Base-by-base conservation (phyloP, 1,140 invertebrate genomes). In the Acromyrmex echinatior region DNA sequence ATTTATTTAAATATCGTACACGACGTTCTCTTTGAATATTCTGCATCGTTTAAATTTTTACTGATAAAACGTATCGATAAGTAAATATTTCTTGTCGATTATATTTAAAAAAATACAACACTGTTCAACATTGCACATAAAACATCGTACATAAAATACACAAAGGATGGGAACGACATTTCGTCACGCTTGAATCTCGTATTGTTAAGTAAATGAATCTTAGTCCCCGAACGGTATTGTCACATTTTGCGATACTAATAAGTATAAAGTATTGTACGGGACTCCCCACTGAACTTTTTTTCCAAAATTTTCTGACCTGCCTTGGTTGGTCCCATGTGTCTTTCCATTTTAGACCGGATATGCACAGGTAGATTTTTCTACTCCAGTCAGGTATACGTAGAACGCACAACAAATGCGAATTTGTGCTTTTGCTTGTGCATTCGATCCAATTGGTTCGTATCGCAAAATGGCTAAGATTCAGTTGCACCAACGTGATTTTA, bases 301-400 rank as follows among this genome's bases (percentile, higher is more conserved):
- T 5, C 14, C 7, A 7, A 60, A 60, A 39, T 39, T 60, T 10
- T 39, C 31, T 74, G 31, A 25, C 31, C 18, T 9, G n/a, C 60
- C 14, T 39, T 18, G 53, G 28, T 56, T 31, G n/a, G 49, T 51
- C 70, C 70, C 25, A 6, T 35, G 7, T 58, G 5, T 28, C 12
- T 56, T 76, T 76, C 53, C 14, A 21, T 76, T 56, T 12, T 12
- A 76, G 12, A 31, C 0, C 18, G 73, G 73, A 76, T 76, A 18
- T 60, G 14, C 53, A 31, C 73, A 76, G 73, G 73, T 76, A 76
- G 53, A 58, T 35, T 1, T 39, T n/a, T 3, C 35, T 14, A 39
- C 4, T 68, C 65, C 31, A 9, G 10, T 35, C 65, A 68, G 73
- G n/a, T 76, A 35, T 21, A 35, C n/a, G n/a, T 1, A 10, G 25